phyloP scores from a whole-genome alignment of 2,113 vertebrate species.

The Notarius quadriscutis region DNA sequence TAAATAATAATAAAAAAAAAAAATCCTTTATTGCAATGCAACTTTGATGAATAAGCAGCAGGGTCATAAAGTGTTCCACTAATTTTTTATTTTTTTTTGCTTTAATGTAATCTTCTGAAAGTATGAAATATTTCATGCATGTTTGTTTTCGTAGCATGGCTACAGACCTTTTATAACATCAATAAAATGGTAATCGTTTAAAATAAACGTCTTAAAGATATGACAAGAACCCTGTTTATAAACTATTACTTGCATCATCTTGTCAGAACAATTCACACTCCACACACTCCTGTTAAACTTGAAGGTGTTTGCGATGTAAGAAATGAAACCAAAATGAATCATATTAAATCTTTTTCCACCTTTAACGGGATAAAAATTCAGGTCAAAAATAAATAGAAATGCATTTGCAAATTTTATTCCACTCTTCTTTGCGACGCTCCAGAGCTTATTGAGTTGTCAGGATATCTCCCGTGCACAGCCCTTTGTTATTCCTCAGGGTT shows the following conservation, averaged over 20 bases:
- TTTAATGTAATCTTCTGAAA: too few species aligned
- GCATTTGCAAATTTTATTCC: not conserved
- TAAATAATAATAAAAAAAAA: not conserved
- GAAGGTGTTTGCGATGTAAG: not conserved
- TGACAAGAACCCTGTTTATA: constrained; percentile 7
- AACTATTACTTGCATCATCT: not conserved
- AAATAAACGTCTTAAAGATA: not conserved
- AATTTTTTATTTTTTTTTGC: not conserved
- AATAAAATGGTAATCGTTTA: not conserved
- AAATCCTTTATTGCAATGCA: not conserved
- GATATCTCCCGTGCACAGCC: not conserved
- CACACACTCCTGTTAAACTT: not conserved
- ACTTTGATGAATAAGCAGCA: not conserved
- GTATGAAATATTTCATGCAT: not conserved
- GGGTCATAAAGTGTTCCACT: not conserved
- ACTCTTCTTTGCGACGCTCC: not conserved
- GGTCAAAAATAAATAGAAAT: not conserved
- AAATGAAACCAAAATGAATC: not conserved
- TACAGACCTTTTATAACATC: not conserved
- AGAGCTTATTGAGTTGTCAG: not conserved
- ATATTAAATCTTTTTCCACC: not conserved
- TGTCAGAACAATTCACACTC: not conserved
- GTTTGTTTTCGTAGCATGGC: not conserved
- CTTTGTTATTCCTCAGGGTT: not conserved
- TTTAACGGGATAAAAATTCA: not conserved